phyloP scores from a whole-genome alignment of 2,888 invertebrate species.

The Therioaphis trifolii region DNA sequence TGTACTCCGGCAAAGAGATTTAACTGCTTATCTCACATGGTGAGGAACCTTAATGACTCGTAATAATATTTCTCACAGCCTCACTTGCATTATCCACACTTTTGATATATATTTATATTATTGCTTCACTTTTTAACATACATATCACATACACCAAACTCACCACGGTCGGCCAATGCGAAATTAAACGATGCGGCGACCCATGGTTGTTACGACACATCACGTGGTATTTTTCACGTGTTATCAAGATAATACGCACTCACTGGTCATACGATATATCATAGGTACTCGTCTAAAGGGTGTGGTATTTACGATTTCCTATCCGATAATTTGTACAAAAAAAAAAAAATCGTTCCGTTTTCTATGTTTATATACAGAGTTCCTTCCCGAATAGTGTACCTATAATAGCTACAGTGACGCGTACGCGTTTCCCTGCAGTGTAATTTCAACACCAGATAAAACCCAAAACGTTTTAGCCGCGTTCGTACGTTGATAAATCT shows the following conservation, averaged over 20 bases:
- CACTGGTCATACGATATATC: too few species aligned
- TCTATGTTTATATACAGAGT: too few species aligned
- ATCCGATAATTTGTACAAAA: too few species aligned
- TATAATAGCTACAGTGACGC: too few species aligned
- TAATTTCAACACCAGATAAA: too few species aligned
- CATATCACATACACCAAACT: background rate
- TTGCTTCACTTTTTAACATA: slow-evolving; percentile 7
- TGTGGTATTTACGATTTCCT: too few species aligned
- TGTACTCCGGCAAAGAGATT: background rate
- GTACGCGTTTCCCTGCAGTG: too few species aligned
- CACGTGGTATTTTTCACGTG: background rate
- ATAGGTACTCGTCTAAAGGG: too few species aligned
- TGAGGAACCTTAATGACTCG: slow-evolving; percentile 6
- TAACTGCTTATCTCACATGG: background rate
- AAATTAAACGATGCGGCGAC: background rate
- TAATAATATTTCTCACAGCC: slow-evolving; percentile 7
- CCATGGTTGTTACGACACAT: background rate
- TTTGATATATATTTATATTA: too few species aligned
- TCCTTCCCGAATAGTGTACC: too few species aligned
- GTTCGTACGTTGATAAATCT: background rate
- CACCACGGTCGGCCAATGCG: background rate
- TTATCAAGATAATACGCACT: background rate
- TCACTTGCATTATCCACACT: background rate
- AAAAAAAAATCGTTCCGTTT: too few species aligned
- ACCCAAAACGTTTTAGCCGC: too few species aligned